These are phyloP conservation scores for Caenorhabditis angaria DNA, from an alignment of 2,888 invertebrate species.

Conservation along the genomic window DNA sequence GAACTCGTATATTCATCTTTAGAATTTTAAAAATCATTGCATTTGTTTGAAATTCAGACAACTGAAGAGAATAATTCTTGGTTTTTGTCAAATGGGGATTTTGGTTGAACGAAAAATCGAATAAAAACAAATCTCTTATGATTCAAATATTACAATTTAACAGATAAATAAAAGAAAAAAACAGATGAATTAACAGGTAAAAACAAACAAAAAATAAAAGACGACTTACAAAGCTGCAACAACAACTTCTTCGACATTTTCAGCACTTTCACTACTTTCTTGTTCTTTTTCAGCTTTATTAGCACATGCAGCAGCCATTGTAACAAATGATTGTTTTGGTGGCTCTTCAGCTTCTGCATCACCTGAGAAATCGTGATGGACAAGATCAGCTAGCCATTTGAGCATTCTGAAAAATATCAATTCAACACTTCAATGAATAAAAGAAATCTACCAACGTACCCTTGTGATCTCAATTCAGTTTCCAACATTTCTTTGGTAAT, in stretches of 20 bases:
- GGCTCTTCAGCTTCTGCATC: slow-evolving; percentile 51
- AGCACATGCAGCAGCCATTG: slow-evolving; percentile 49
- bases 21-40: too few species aligned
- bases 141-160: background rate
- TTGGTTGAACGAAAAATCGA: too few species aligned
- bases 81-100: too few species aligned
- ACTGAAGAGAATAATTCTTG: too few species aligned
- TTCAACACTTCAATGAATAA: too few species aligned
- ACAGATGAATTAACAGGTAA: slow-evolving; percentile 6
- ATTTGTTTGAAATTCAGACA: too few species aligned
- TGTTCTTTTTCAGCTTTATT: slow-evolving; percentile 18
- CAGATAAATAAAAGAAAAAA: background rate
- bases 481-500: slow-evolving; percentile 67
- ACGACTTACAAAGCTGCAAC: too few species aligned
- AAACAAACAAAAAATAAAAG: slow-evolving; percentile 13
- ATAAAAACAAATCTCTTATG: background rate
- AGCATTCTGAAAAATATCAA: slow-evolving; percentile 60
- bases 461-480: slow-evolving; percentile 59
- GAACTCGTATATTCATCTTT: too few species aligned
- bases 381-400: slow-evolving; percentile 64
- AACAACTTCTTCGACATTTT: slow-evolving; percentile 7
- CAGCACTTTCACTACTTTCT: slow-evolving; percentile 9
- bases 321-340: slow-evolving; percentile 42
- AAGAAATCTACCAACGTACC: slow-evolving; percentile 54
- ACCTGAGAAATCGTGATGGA: slow-evolving; percentile 58